These are phyloP conservation scores for Hippoglossus stenolepis DNA, from an alignment of 2,113 vertebrate species.

Conservation along the genomic window DNA sequence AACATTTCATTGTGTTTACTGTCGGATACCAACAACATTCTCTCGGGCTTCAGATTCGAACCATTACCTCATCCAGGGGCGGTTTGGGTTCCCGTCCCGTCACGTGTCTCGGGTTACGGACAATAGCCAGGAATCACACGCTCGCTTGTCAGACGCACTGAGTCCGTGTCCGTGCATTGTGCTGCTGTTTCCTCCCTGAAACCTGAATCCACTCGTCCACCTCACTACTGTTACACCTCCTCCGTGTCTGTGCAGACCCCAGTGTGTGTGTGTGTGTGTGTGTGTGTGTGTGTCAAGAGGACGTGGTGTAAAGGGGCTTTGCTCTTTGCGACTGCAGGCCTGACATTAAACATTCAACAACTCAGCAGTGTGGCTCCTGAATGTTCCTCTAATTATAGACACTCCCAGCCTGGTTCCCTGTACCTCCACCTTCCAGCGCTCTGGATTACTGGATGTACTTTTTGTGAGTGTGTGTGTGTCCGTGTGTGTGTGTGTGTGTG, in stretches of 20 bases:
- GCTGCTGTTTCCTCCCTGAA: constrained; percentile 58
- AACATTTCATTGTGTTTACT: too few relatives aligned
- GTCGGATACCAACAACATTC: too few relatives aligned
- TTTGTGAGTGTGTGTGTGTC: constrained; percentile 13
- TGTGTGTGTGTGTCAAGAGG: not conserved
- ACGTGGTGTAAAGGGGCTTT: constrained; percentile 9
- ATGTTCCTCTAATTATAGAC: constrained; percentile 76
- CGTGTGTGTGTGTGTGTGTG: constrained; percentile 28
- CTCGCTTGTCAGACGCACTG: constrained; percentile 6
- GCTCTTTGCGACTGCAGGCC: constrained; percentile 21
- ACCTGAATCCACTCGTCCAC: constrained; percentile 20
- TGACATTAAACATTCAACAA: constrained; percentile 78
- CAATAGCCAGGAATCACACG: constrained; percentile 39
- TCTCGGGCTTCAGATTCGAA: not conserved
- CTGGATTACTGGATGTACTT: constrained; percentile 16
- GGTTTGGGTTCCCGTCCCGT: constrained; percentile 27
- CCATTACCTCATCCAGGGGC: constrained; percentile 50
- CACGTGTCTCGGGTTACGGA: constrained; percentile 31
- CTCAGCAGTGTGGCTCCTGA: constrained; percentile 62
- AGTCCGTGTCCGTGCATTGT: constrained; percentile 23
- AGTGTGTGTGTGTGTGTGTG: not conserved
- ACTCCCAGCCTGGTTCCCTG: constrained; percentile 48
- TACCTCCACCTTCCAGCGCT: constrained; percentile 49
- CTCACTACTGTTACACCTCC: constrained; percentile 21
- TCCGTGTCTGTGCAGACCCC: not conserved